Evolutionary conservation across 2,888 invertebrate genomes (phyloP), one percentile per base, ranked within the genome.

Genomic region (Coelinius sp.): DNA sequence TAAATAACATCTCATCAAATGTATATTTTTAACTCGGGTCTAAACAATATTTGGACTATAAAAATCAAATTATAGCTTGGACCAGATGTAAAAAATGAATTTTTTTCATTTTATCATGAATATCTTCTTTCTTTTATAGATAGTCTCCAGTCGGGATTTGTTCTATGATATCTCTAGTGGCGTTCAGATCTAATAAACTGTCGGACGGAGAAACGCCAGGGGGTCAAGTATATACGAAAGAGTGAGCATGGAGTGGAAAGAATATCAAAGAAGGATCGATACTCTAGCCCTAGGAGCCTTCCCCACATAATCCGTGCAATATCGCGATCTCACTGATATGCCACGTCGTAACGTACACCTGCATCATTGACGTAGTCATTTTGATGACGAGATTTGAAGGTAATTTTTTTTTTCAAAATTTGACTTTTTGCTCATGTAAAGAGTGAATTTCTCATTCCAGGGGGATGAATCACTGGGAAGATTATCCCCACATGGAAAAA

Each of bases 11-110:
- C 65, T 77, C 78, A 79, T 79, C 79, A 79, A 83, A 82, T 81
- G 82, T 86, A 86, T 83, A 84, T 85, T 86, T 85, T 83, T 85
- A 83, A 85, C 85, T 85, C 84, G 79, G 80, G 80, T 80, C 73
- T 79, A 80, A 79, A 81, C 81, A 80, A 80, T 82, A 83, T 73
- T 79, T 25, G 6, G 12, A 25, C 12, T 49, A 22, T 17, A 17
- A 46, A 17, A 46, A 17, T 46, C 17, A n/a, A 14, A 46, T 46
- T 14, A 14, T 14, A 3, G n/a, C n/a, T n/a, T n/a, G n/a, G n/a
- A n/a, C n/a, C n/a, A n/a, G 49, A 44, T n/a, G 17, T 6, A 35
- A 35, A 10, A 35, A 35, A 10, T 35, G 35, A 31, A 31, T 31
- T n/a, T n/a, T 17, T n/a, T 44, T 44, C 44, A 44, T n/a, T n/a